phyloP scores from a whole-genome alignment of 2,888 invertebrate genomes.

The Hirudinaria manillensis region DNA sequence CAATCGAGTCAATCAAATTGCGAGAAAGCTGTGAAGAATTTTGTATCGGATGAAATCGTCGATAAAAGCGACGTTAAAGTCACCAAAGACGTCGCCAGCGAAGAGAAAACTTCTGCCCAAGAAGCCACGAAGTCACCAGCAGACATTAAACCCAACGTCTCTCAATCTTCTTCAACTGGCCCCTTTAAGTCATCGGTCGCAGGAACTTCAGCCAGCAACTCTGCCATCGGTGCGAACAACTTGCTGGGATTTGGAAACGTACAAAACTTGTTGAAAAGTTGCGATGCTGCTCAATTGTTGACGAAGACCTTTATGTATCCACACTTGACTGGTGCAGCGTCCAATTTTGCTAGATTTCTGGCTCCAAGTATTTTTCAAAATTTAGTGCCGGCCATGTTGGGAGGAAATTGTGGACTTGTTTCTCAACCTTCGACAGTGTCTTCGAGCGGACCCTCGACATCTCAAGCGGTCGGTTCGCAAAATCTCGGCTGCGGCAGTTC shows the following conservation, averaged over 20 bases:
- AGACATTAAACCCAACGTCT: neutral
- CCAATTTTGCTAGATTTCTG: slow-evolving; percentile 26
- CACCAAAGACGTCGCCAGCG: neutral
- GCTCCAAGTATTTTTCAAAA: slow-evolving; percentile 28
- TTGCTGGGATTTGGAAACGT: slow-evolving; percentile 32
- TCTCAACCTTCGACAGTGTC: neutral
- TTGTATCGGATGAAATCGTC: neutral
- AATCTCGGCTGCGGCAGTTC: neutral
- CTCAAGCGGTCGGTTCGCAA: neutral
- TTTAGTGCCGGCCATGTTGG: slow-evolving; percentile 18
- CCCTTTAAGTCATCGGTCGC: neutral
- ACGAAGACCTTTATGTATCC: slow-evolving; percentile 43
- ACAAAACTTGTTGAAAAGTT: slow-evolving; percentile 48
- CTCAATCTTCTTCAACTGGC: neutral
- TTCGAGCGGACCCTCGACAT: neutral
- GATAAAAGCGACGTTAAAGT: neutral
- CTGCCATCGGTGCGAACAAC: neutral
- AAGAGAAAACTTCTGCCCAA: neutral
- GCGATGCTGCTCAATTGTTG: slow-evolving; percentile 45
- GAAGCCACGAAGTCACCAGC: neutral
- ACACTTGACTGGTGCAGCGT: slow-evolving; percentile 40
- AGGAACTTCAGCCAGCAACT: neutral
- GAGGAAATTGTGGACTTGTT: neutral
- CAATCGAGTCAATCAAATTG: neutral
- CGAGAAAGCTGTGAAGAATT: neutral